These are phyloP conservation scores for Ornithoptera priamus DNA, from an alignment of 2,888 invertebrate genomes.

Conservation along the genomic window DNA sequence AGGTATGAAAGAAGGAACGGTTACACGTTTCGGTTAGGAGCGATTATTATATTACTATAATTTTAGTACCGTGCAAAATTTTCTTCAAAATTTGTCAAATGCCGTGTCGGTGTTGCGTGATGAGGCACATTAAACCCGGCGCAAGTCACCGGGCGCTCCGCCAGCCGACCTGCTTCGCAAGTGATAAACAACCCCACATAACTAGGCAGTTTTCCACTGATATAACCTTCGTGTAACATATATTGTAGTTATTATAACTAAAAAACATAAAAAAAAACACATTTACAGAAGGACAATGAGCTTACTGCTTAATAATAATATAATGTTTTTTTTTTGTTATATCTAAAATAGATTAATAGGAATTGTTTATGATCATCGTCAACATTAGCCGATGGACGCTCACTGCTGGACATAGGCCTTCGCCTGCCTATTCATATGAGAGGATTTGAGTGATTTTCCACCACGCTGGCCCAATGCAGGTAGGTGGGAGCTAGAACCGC, in stretches of 20 bases:
- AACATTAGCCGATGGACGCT: too few species aligned
- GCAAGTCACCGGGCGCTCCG: conserved; percentile 57
- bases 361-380: too few species aligned
- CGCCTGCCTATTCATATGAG: too few species aligned
- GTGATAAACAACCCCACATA: conserved; percentile 56
- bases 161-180: conserved; percentile 57
- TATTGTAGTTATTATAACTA: conserved; percentile 17
- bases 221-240: conserved; percentile 29
- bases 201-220: conserved; percentile 29
- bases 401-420: too few species aligned
- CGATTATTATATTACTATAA: neutral
- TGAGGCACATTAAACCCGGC: conserved; percentile 60
- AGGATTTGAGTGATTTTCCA: too few species aligned
- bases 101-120: conserved; percentile 65
- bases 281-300: neutral
- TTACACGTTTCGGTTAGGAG: too few species aligned
- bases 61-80: conserved; percentile 36
- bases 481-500: too few species aligned
- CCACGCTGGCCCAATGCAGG: too few species aligned
- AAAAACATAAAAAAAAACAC: neutral
- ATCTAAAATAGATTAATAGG: too few species aligned
- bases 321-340: neutral
- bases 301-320: neutral
- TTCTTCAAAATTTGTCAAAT: conserved; percentile 52
- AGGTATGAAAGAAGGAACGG: too few species aligned